Evolutionary conservation across 2,888 invertebrate genomes (phyloP).

Genomic region (Xestobium rufovillosum): DNA sequence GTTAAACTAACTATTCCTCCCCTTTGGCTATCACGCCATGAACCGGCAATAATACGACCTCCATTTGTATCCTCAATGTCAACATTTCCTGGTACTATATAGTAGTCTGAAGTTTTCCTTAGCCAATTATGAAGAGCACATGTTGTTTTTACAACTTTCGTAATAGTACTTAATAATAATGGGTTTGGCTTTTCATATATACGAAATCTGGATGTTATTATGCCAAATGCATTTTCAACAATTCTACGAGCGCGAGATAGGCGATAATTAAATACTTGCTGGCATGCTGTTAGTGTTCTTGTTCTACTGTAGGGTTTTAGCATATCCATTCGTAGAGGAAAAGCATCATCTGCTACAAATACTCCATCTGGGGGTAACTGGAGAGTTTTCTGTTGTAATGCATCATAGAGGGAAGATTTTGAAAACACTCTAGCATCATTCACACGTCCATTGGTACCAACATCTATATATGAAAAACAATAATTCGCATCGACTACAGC

Average conservation of each 20-base stretch:
- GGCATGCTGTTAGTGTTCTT: slow-evolving; percentile 13
- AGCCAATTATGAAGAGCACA: slow-evolving; percentile 27
- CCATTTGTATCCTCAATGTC: no score
- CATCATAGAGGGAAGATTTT: slow-evolving; percentile 1
- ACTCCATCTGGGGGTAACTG: background rate
- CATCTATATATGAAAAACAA: no score
- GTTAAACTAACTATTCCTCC: no score
- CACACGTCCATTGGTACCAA: no score
- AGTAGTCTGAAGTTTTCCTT: slow-evolving; percentile 16
- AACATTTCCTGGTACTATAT: slow-evolving; percentile 1
- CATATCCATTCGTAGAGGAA: slow-evolving; percentile 21
- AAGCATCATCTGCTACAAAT: slow-evolving; percentile 25
- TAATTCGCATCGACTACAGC: no score
- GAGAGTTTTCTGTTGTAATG: background rate
- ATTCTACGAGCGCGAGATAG: slow-evolving; percentile 23
- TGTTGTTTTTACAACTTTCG: slow-evolving; percentile 21
- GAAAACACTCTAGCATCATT: slow-evolving; percentile 3
- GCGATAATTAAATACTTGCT: slow-evolving; percentile 25
- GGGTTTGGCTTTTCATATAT: slow-evolving; percentile 15
- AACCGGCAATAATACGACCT: no score
- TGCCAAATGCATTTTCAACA: slow-evolving; percentile 25
- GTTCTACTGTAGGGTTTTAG: slow-evolving; percentile 18
- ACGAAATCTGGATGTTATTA: slow-evolving; percentile 21
- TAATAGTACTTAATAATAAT: slow-evolving; percentile 14
- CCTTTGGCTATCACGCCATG: no score